Evolutionary conservation across 92 coral and sea anemone species (phyloP).

Genomic region (Meandrina meandrites): DNA sequence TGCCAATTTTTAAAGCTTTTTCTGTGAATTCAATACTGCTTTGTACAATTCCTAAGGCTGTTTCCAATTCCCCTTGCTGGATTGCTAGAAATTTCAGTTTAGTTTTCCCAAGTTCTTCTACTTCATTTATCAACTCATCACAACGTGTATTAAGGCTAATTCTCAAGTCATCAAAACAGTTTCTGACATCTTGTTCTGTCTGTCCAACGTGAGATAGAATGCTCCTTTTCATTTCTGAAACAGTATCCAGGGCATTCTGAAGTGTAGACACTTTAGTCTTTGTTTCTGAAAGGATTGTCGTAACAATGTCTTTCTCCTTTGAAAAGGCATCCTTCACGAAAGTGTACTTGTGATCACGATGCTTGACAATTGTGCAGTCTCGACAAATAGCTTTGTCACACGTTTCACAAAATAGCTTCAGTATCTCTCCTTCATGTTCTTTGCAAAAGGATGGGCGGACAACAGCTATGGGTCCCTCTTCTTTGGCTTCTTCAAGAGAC

Average conservation of each 20-base stretch:
- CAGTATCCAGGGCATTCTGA: not conserved
- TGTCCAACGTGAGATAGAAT: not conserved
- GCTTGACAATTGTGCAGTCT: constrained; percentile 59
- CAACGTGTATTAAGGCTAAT: constrained; percentile 11
- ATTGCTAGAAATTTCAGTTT: constrained; percentile 35
- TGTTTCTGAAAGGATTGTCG: constrained; percentile 19
- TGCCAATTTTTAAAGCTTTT: constrained; percentile 43
- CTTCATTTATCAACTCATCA: constrained; percentile 17
- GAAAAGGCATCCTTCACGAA: constrained; percentile 46
- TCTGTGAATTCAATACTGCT: constrained; percentile 56
- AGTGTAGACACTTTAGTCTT: constrained; percentile 15
- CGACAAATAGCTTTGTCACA: constrained; percentile 63
- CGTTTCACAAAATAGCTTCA: constrained; percentile 64
- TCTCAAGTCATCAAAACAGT: constrained; percentile 13
- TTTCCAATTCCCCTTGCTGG: constrained; percentile 43
- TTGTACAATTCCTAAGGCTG: constrained; percentile 29
- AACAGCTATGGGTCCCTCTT: constrained; percentile 32
- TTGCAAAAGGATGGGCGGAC: constrained; percentile 34
- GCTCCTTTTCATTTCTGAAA: constrained; percentile 17
- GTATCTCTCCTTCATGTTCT: constrained; percentile 52
- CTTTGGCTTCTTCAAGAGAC: constrained; percentile 50
- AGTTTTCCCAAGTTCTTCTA: not conserved
- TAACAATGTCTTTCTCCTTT: constrained; percentile 25
- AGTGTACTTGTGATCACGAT: constrained; percentile 51
- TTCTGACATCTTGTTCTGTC: constrained; percentile 16